Base-by-base conservation (phyloP, 2,113 vertebrate genomes). In the Gorsachius goisagi region DNA sequence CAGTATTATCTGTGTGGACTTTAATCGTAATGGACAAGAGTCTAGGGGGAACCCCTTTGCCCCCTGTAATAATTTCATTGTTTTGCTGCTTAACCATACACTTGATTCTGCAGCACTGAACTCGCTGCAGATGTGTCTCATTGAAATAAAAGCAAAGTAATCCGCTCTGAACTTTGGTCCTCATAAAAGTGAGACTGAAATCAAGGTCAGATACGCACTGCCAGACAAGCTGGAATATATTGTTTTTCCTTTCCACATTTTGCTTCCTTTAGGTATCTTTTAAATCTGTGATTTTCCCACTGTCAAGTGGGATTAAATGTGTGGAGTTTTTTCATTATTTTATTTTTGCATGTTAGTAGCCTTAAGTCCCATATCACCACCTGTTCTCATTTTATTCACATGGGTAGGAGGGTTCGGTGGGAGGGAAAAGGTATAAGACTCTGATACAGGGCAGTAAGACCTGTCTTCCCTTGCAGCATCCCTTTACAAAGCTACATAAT, bases 271-370 rank as follows among this genome's bases (percentile, higher is more conserved):
- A 50, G 5, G 2, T 84, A 12, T 28, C 8, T 56, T 74, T 9
- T 19, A 95, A 74, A 53, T 37, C 6, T 39, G 12, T 15, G 73
- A 2, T 87, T 71, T 77, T 33, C 17, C 24, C 27, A n/a, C 14
- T 69, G 15, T 30, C 5, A 66, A 44, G 9, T 18, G 20, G 3
- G 17, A 15, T 56, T 71, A 52, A 73, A 60, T 45, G 24, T 24
- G 9, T 5, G 13, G 4, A 1, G 1, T 0, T 2, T 24, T 39
- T 27, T 0, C 66, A 37, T 39, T 74, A 24, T 73, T 73, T 64
- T 12, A 23, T 28, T 84, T 83, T 89, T 81, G 7, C 44, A 44
- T 4, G 77, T 56, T 41, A n/a, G 19, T 55, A 41, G 1, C 13
- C 27, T 78, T 13, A 81, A 89, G 8, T 59, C 7, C 33, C 33